Conservation (phyloP, 2,888 invertebrate species). For the Phorcus lineatus region DNA sequence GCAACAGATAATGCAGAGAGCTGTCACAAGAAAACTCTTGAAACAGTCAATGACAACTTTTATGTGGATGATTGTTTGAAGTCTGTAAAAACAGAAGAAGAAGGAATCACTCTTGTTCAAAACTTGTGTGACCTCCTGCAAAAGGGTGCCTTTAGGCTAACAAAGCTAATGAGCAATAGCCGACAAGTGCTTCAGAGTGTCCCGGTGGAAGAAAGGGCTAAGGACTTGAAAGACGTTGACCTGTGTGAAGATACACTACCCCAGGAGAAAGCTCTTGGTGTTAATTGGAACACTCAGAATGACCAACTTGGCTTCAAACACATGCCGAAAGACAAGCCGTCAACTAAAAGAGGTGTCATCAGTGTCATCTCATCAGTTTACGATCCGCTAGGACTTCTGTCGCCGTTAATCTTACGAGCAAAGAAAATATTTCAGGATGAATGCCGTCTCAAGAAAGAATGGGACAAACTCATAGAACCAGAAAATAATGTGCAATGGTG, state of each 20-base stretch:
- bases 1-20: neutral
- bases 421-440: constrained; percentile 1
- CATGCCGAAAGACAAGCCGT: neutral
- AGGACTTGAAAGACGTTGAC: constrained; percentile 20
- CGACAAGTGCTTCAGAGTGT: constrained; percentile 39
- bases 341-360: too few relatives aligned
- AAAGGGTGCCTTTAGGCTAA: constrained; percentile 36
- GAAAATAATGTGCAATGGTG: neutral
- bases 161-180: constrained; percentile 41
- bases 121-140: neutral
- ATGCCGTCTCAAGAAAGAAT: neutral
- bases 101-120: neutral
- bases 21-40: neutral
- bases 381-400: constrained; percentile 22
- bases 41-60: constrained; percentile 28
- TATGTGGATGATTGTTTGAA: constrained; percentile 35
- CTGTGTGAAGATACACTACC: constrained; percentile 25
- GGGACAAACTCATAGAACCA: neutral
- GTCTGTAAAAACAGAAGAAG: neutral
- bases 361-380: neutral
- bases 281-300: constrained; percentile 31
- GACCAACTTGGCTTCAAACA: constrained; percentile 31
- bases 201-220: constrained; percentile 33
- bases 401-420: constrained; percentile 19
- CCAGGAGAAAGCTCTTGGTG: constrained; percentile 36